Base-by-base conservation (phyloP, 2,113 vertebrate species). In the Ceuthmochares aereus region DNA sequence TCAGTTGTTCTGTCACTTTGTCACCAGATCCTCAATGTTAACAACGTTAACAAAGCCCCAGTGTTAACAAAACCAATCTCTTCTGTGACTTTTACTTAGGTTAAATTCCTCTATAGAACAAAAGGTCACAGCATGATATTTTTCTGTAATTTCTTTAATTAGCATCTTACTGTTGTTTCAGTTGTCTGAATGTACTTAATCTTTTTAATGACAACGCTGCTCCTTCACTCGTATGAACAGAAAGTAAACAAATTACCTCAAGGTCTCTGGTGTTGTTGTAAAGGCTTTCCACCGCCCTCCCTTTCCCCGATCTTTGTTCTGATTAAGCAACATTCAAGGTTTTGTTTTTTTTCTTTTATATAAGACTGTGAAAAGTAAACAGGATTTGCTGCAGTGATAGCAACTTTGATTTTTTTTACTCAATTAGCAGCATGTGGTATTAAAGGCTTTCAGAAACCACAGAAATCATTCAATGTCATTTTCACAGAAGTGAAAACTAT, bases 191-290 rank as follows among this genome's bases (percentile, higher is more conserved):
- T 32, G 32, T 30, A 89, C 59, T 90, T 81, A 40, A 78, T 84
- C 7, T 20, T 82, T 90, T 86, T 76, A 89, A 93, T 84, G 83
- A 87, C 52, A 90, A 52, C 78, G 17, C 22, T 79, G 34, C 20
- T 90, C 58, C 79, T 90, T 75, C 43, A 84, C 22, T 89, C 66
- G 40, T 45, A 45, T 7, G 54, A 95, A 82, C 88, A 92, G 86
- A 94, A 94, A 60, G 73, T 51, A 96, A 92, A 89, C 40, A 90
- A 92, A 95, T 79, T 81, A 96, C 80, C 69, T 81, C 56, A 90
- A 95, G 66, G 80, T 90, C 75, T 77, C 86, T 82, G 8, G 12
- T 87, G 37, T 18, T 77, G 37, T 19, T 80, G 10, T 26, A 87
- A 90, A 68, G 4, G 47, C 56, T 27, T 59, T 62, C 32, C 4